phyloP scores from a whole-genome alignment of 2,113 vertebrate genomes.

The Neomonachus schauinslandi region DNA sequence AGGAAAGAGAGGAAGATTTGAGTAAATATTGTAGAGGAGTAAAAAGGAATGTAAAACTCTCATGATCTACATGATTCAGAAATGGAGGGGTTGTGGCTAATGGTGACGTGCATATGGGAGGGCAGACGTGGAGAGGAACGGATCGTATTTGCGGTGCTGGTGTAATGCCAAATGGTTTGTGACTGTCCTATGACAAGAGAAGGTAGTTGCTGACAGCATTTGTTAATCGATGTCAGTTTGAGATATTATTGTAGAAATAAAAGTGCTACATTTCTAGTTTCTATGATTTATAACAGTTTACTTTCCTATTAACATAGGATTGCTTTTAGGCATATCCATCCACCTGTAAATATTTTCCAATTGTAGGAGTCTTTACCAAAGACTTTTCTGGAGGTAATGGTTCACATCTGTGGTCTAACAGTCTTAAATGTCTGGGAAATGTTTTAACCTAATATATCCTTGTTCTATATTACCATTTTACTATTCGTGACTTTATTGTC shows the following conservation, averaged over 20 bases:
- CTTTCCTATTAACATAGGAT: neutral
- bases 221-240: neutral
- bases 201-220: neutral
- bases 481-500: neutral
- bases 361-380: neutral
- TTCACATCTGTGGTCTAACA: neutral
- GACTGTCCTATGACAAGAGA: neutral
- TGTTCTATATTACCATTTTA: neutral
- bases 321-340: neutral
- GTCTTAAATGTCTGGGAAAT: neutral
- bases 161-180: neutral
- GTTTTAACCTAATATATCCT: neutral
- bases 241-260: neutral
- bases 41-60: neutral
- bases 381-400: neutral
- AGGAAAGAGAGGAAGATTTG: neutral
- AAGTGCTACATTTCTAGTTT: neutral
- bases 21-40: neutral
- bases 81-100: neutral
- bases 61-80: neutral
- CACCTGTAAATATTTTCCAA: neutral
- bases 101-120: rapidly evolving
- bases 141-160: neutral
- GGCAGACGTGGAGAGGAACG: neutral
- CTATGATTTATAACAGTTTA: neutral